A percentile compares a stretch with the other conserved stretches of the same genome.
Conservation (phyloP, 2,888 invertebrate species). For the Hololepta plana region DNA sequence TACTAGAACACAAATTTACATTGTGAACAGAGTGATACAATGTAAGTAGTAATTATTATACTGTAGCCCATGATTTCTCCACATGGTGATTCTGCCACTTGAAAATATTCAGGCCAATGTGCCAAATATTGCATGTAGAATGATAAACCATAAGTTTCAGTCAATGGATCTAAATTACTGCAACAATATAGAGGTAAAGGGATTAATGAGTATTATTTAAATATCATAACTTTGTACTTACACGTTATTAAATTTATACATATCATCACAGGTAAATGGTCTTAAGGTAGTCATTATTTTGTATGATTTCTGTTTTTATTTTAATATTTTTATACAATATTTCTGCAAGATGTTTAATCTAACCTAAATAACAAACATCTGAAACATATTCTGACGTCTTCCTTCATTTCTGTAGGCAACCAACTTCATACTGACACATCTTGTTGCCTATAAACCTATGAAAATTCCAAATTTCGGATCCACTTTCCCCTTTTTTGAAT, state of each 20-base stretch:
- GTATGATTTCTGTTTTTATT: too few relatives aligned
- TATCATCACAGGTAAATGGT: constrained; percentile 85
- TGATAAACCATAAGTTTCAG: constrained; percentile 88
- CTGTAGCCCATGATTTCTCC: constrained; percentile 99
- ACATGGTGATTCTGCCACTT: constrained; percentile 88
- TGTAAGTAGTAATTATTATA: constrained; percentile 23
- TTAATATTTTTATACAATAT: too few relatives aligned
- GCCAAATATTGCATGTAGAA: constrained; percentile 97
- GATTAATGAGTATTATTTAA: constrained; percentile 8
- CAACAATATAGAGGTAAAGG: constrained; percentile 17
- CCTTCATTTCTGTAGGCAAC: too few relatives aligned
- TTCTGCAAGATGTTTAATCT: too few relatives aligned
- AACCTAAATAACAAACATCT: too few relatives aligned
- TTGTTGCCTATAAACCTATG: too few relatives aligned
- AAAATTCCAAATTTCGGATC: too few relatives aligned
- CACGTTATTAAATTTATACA: constrained; percentile 92
- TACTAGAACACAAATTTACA: constrained; percentile 40
- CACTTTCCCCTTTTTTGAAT: too few relatives aligned
- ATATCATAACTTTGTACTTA: constrained; percentile 33
- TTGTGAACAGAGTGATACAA: background rate
- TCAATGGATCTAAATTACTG: constrained; percentile 91
- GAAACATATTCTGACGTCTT: too few relatives aligned
- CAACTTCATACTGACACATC: too few relatives aligned
- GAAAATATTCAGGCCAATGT: constrained; percentile 98
- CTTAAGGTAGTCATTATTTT: constrained; percentile 88